Conservation (phyloP, 2,797 vertebrate species). For the Apogon hyalosoma region DNA sequence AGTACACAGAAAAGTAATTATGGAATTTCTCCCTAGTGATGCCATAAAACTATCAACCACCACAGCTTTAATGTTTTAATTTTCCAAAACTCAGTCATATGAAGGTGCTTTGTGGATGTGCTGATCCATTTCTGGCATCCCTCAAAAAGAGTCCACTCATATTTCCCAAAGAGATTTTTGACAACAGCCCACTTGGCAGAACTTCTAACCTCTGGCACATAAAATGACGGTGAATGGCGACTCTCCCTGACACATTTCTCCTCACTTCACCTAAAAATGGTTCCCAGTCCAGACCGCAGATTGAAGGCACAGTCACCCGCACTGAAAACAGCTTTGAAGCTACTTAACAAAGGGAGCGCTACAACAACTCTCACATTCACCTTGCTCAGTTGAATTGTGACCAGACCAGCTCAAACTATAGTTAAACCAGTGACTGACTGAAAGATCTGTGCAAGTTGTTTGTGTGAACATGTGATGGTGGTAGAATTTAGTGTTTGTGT, state of each 20-base stretch:
- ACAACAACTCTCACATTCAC: slow-evolving; percentile 32
- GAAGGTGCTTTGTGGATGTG: not conserved
- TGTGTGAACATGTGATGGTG: not conserved
- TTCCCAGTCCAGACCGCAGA: not conserved
- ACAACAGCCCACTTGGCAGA: slow-evolving; percentile 1
- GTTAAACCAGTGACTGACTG: slow-evolving; percentile 7
- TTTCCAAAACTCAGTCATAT: too few species aligned
- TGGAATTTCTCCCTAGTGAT: too few species aligned
- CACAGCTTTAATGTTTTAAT: too few species aligned
- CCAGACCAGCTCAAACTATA: slow-evolving; percentile 16
- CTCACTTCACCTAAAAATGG: not conserved
- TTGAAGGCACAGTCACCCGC: slow-evolving; percentile 4
- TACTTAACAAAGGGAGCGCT: not conserved
- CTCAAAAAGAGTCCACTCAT: not conserved
- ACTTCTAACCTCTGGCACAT: slow-evolving; percentile 1
- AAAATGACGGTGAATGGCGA: not conserved
- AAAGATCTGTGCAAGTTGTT: not conserved
- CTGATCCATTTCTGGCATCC: not conserved
- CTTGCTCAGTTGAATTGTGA: slow-evolving; percentile 1
- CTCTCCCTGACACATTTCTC: not conserved
- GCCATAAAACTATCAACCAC: too few species aligned
- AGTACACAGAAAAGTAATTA: too few species aligned
- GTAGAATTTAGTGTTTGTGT: not conserved
- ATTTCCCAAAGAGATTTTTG: slow-evolving; percentile 1
- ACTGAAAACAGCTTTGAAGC: not conserved